Conservation (phyloP, 92 coral and sea anemone species). For the Parazoanthus atlanticus region DNA sequence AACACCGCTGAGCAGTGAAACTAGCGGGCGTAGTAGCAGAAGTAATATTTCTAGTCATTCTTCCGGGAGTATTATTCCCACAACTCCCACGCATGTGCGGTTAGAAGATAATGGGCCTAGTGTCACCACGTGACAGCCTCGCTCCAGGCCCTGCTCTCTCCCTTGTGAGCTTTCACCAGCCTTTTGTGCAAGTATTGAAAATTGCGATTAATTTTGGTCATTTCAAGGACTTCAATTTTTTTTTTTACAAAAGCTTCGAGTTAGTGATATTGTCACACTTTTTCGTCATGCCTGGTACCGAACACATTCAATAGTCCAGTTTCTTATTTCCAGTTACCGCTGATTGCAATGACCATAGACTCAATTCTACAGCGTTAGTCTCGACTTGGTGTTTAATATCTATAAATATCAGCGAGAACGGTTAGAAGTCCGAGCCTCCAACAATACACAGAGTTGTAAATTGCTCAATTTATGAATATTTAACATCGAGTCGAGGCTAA, state of each 20-base stretch:
- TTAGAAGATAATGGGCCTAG: conserved; percentile 67
- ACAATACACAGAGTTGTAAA: too few relatives aligned
- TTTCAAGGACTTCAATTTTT: not conserved
- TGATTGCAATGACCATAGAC: too few relatives aligned
- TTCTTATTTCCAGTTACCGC: too few relatives aligned
- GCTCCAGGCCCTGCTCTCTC: not conserved
- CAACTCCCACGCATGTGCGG: conserved; percentile 88
- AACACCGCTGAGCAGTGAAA: conserved; percentile 91
- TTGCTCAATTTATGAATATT: too few relatives aligned
- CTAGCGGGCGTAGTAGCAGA: conserved; percentile 70
- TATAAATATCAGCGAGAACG: too few relatives aligned
- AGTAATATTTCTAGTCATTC: conserved; percentile 60
- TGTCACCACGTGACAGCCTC: conserved; percentile 35
- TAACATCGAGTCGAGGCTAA: too few relatives aligned
- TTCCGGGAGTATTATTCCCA: conserved; percentile 53
- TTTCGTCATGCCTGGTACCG: not conserved
- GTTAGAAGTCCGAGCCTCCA: too few relatives aligned
- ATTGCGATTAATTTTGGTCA: not conserved
- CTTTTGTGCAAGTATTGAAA: not conserved
- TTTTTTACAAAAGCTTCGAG: not conserved
- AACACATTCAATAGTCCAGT: not conserved
- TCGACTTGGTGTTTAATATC: too few relatives aligned
- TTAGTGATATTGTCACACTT: not conserved
- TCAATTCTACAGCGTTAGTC: too few relatives aligned
- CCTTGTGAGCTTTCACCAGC: not conserved